These are phyloP conservation scores for Proales similis DNA, from an alignment of 1,140 invertebrate genomes.

Conservation along the genomic window DNA sequence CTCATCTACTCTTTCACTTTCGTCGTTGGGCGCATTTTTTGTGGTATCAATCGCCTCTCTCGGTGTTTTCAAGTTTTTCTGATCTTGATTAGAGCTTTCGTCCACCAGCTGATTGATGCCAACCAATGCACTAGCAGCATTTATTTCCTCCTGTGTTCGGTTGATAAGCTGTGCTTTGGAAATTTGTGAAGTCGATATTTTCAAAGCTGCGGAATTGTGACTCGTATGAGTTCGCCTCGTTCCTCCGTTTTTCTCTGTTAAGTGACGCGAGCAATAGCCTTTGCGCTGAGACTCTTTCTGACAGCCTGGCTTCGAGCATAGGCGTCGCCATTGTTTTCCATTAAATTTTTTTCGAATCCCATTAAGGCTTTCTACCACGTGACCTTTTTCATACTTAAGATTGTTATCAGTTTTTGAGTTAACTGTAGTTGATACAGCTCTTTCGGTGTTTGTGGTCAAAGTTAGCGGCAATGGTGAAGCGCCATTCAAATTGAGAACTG, in stretches of 20 bases:
- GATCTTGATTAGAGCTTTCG: no score
- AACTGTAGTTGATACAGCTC: not conserved
- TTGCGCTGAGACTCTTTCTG: constrained; percentile 94
- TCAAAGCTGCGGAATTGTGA: no score
- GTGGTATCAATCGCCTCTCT: no score
- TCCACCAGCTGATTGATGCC: constrained; percentile 34
- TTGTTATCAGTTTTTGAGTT: constrained; percentile 49
- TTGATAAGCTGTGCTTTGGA: not conserved
- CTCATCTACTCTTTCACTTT: no score
- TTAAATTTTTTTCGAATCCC: constrained; percentile 98
- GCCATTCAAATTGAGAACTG: not conserved
- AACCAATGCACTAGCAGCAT: constrained; percentile 26
- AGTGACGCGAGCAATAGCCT: constrained; percentile 89
- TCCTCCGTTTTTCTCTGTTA: constrained; percentile 72
- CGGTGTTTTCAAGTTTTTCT: no score
- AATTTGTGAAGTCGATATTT: constrained; percentile 1
- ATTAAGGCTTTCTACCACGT: constrained; percentile 88
- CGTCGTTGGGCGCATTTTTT: no score
- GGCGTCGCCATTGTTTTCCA: constrained; percentile 93
- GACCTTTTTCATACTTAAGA: constrained; percentile 61
- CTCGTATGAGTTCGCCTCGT: not conserved
- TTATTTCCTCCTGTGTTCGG: constrained; percentile 33
- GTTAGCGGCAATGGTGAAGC: not conserved
- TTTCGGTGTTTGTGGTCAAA: not conserved
- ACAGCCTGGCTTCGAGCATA: constrained; percentile 88